phyloP scores from a whole-genome alignment of 2,113 vertebrate species.

The Dinomys branickii region DNA sequence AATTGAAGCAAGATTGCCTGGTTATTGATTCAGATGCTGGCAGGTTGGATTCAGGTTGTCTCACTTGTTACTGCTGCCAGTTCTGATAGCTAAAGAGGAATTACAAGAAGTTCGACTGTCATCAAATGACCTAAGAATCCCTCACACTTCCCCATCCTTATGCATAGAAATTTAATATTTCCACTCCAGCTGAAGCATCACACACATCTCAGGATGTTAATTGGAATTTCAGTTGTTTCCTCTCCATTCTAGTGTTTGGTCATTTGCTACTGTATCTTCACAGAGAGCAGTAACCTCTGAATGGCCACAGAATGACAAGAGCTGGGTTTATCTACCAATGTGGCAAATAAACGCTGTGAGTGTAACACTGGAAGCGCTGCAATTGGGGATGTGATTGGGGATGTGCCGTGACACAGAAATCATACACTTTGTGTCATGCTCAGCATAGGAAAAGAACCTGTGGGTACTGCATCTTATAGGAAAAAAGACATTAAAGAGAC shows the following conservation, averaged over 20 bases:
- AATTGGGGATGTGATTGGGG: not conserved
- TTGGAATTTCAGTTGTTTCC: conserved; percentile 36
- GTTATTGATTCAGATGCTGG: conserved; percentile 72
- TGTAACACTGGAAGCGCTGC: conserved; percentile 6
- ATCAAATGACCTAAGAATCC: conserved; percentile 58
- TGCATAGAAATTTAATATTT: conserved; percentile 20
- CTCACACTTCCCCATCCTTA: too few species aligned
- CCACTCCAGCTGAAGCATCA: conserved; percentile 29
- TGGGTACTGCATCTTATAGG: not conserved
- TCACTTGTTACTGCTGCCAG: conserved; percentile 33
- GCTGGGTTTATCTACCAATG: conserved; percentile 42
- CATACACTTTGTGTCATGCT: conserved; percentile 48
- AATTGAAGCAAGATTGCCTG: conserved; percentile 63
- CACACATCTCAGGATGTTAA: conserved; percentile 22
- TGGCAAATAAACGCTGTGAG: conserved; percentile 50
- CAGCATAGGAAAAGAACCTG: not conserved
- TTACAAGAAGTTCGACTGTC: conserved; percentile 13
- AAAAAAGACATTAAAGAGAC: conserved; percentile 44
- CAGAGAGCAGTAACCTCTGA: conserved; percentile 51
- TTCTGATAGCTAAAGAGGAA: conserved; percentile 62
- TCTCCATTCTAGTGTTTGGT: conserved; percentile 31
- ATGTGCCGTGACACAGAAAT: conserved; percentile 48
- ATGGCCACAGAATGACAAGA: conserved; percentile 50
- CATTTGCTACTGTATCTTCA: conserved; percentile 37
- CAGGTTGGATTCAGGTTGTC: conserved; percentile 61